Evolutionary conservation across 2,888 invertebrate genomes (phyloP), one percentile per base, ranked within the genome.

Genomic region (Stegophylla sp.): DNA sequence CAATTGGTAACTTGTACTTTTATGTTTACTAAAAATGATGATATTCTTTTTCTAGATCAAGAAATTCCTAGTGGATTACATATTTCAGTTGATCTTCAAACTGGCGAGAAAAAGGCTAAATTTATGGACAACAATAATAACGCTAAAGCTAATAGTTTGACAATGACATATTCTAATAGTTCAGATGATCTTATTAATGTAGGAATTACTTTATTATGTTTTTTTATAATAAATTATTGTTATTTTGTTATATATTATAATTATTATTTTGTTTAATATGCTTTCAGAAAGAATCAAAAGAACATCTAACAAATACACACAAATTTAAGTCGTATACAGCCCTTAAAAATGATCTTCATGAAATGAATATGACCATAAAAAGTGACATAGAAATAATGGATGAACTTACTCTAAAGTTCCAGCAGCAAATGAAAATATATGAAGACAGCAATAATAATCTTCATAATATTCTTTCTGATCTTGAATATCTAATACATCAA

Each of bases 401-500:
- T 20, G 88, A 87, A 53, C 87, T 91, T 75, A 86, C 91, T 28
- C 85, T 87, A 43, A 86, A 89, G 72, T 89, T 90, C 82, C 86
- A 88, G 67, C 85, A 88, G 56, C 87, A 87, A 83, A 83, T 85
- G n/a, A 86, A 85, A 20, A 86, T 87, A 66, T 84, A 86, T 26
- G 86, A 86, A 56, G 84, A 84, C 10, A 85, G 84, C 48, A 85
- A 86, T 20, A 86, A 88, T 51, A 86, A 87, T 71, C 86, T 89
- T 83, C 83, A 89, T 34, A 86, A 86, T 45, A 87, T 89, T 83
- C 86, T 94, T 48, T 88, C 89, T 75, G 91, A 92, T 85, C 87
- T 94, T 61, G 92, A 92, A 85, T 92, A 91, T 86, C 87, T 93
- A 81, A 88, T 92, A n/a, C 93, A 94, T 86, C 92, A 93, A 87